These are phyloP conservation scores for Bombus superbus DNA, from an alignment of 1,140 invertebrate species.

Conservation along the genomic window DNA sequence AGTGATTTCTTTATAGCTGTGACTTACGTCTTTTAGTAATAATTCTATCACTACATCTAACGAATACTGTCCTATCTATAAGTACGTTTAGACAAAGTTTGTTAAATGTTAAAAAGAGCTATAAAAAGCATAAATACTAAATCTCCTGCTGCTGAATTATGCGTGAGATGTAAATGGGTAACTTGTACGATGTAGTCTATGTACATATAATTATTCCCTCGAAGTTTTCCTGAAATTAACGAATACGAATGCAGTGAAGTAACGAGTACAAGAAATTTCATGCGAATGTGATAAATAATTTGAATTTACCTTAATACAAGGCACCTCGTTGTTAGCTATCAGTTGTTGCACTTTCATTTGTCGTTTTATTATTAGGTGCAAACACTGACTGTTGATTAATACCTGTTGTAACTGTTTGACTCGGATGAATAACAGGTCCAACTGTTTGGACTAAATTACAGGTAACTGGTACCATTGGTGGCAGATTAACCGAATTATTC, in stretches of 20 bases:
- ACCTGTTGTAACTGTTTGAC: constrained; percentile 72
- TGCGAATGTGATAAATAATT: not conserved
- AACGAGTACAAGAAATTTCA: not conserved
- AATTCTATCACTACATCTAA: constrained; percentile 70
- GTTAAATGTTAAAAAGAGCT: constrained; percentile 67
- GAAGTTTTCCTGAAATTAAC: constrained; percentile 50
- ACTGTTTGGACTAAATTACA: constrained; percentile 80
- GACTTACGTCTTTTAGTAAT: constrained; percentile 67
- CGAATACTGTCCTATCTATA: constrained; percentile 81
- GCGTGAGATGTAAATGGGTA: constrained; percentile 61
- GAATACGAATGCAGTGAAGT: not conserved
- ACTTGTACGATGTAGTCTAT: constrained; percentile 60
- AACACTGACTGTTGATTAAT: constrained; percentile 73
- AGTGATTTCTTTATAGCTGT: constrained; percentile 74
- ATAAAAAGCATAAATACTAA: constrained; percentile 69
- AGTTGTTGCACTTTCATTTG: constrained; percentile 74
- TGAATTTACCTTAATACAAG: constrained; percentile 56
- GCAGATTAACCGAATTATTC: constrained; percentile 77
- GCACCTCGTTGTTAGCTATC: constrained; percentile 79
- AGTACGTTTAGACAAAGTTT: constrained; percentile 74
- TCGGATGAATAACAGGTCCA: constrained; percentile 77
- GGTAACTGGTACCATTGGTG: constrained; percentile 79
- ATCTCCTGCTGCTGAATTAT: constrained; percentile 56
- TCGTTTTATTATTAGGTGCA: constrained; percentile 70
- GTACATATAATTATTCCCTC: constrained; percentile 54